phyloP scores from a whole-genome alignment of 1,140 invertebrate genomes.

The Hyphantria cunea region DNA sequence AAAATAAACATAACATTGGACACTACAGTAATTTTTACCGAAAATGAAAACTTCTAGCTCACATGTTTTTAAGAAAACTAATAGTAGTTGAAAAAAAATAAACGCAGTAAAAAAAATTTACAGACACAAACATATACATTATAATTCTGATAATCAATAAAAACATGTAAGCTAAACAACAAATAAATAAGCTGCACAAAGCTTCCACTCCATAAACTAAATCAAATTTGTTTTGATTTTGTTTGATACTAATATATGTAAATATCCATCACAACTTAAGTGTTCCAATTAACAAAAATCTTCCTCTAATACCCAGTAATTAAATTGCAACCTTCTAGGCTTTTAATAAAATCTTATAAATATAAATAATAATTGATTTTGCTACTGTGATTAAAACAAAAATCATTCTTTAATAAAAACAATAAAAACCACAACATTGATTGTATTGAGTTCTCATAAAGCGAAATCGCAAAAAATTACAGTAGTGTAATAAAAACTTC shows the following conservation, averaged over 20 bases:
- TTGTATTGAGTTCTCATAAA: constrained; percentile 46
- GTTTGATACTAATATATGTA: constrained; percentile 1
- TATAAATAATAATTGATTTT: constrained; percentile 39
- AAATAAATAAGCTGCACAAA: constrained; percentile 17
- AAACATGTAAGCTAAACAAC: constrained; percentile 27
- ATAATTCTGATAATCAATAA: constrained; percentile 17
- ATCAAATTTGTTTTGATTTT: constrained; percentile 19
- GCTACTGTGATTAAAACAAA: constrained; percentile 41
- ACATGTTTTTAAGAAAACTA: constrained; percentile 22
- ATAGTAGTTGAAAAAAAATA: constrained; percentile 8
- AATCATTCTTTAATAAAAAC: constrained; percentile 44
- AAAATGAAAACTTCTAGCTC: constrained; percentile 15
- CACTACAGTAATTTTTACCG: constrained; percentile 9
- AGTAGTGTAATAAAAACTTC: constrained; percentile 42
- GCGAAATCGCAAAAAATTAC: constrained; percentile 42
- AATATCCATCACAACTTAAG: constrained; percentile 9
- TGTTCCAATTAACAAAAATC: constrained; percentile 19
- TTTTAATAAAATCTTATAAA: constrained; percentile 38
- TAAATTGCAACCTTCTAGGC: constrained; percentile 11
- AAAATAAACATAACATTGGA: constrained; percentile 33
- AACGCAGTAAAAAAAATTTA: constrained; percentile 1
- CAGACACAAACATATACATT: constrained; percentile 4
- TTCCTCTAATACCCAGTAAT: constrained; percentile 21
- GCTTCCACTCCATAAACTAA: constrained; percentile 17
- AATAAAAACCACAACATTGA: constrained; percentile 46